Evolutionary conservation across 2,888 invertebrate genomes (phyloP).

Genomic region (Megaustenia siamemsis): DNA sequence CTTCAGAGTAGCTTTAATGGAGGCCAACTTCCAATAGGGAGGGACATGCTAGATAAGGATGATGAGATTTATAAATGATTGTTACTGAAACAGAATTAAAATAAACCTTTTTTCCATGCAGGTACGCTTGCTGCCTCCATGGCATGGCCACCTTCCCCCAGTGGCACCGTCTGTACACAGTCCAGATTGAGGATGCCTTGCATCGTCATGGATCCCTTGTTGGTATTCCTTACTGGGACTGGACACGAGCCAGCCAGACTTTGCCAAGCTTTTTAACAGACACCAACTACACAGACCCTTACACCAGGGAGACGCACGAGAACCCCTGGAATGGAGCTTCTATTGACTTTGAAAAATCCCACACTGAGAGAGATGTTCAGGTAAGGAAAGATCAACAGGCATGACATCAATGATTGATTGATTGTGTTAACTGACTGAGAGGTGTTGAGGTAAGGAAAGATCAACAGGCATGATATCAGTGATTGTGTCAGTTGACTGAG

Average conservation of each 20-base stretch:
- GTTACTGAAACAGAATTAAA: too few relatives aligned
- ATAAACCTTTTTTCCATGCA: neutral
- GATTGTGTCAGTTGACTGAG: too few relatives aligned
- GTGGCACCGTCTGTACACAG: slow-evolving; percentile 63
- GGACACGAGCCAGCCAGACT: slow-evolving; percentile 46
- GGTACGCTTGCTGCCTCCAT: slow-evolving; percentile 61
- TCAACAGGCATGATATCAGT: too few relatives aligned
- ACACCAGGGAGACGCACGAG: slow-evolving; percentile 29
- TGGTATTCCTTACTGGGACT: slow-evolving; percentile 62
- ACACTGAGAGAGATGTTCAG: slow-evolving; percentile 55
- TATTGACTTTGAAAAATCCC: slow-evolving; percentile 55
- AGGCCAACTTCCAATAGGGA: too few relatives aligned
- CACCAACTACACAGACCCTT: slow-evolving; percentile 50
- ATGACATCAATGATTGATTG: too few relatives aligned
- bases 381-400: neutral
- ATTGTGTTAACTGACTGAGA: too few relatives aligned
- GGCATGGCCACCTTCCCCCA: slow-evolving; percentile 63
- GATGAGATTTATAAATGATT: too few relatives aligned
- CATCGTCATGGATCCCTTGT: slow-evolving; percentile 58
- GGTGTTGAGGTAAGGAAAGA: too few relatives aligned
- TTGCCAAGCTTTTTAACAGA: slow-evolving; percentile 54
- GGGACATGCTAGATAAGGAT: too few relatives aligned
- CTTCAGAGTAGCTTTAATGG: too few relatives aligned
- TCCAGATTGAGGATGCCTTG: slow-evolving; percentile 60
- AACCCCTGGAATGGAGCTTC: slow-evolving; percentile 59